Conservation (phyloP, 2,113 vertebrate genomes). For the Callocephalon fimbriatum region DNA sequence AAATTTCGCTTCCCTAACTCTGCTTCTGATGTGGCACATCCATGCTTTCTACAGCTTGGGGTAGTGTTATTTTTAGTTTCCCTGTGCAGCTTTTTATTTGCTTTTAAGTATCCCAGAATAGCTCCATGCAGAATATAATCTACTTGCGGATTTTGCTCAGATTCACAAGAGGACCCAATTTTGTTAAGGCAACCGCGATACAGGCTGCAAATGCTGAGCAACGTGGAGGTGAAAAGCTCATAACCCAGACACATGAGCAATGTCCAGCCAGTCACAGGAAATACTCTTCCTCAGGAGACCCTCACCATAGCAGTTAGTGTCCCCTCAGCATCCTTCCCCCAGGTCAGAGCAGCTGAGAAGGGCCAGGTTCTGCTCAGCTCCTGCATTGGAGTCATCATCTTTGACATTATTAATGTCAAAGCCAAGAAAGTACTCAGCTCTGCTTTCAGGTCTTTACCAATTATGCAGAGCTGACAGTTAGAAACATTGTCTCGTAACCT, state of each 20-base stretch:
- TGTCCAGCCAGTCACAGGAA: neutral
- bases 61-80: slow-evolving; percentile 33
- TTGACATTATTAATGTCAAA: neutral
- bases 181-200: neutral
- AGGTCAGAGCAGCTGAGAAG: neutral
- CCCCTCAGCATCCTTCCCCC: neutral
- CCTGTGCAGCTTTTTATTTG: neutral
- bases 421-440: neutral
- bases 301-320: fast-evolving
- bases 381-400: neutral
- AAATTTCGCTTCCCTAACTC: neutral
- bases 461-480: neutral
- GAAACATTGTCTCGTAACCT: neutral
- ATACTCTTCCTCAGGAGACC: neutral
- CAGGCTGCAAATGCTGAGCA: neutral
- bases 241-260: fast-evolving
- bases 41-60: neutral
- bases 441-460: neutral
- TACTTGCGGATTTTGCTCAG: neutral
- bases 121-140: neutral
- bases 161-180: neutral
- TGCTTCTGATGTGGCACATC: neutral
- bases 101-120: slow-evolving; percentile 26
- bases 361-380: neutral
- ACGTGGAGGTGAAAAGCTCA: fast-evolving